Evolutionary conservation across 2,113 vertebrate species (phyloP), one percentile per base, ranked within the genome.

Genomic region (Gallinago media): DNA sequence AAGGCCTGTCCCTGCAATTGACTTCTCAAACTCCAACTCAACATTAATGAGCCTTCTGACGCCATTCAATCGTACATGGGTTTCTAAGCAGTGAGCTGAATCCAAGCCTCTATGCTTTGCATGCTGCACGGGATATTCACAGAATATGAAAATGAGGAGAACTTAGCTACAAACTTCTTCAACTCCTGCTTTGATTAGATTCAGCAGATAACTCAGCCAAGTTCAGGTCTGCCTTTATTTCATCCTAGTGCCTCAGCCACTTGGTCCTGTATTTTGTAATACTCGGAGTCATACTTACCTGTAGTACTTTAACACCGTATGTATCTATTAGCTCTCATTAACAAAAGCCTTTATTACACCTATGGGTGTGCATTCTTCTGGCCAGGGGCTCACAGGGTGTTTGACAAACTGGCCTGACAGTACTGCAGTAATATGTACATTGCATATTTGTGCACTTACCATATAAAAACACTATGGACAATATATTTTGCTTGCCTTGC

Each of bases 401-500:
- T 44, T 34, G 54, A 67, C 1, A 5, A 92, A 84, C 63, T 58
- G 52, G 36, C 44, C 78, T 71, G 63, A 47, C 38, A 72, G 67
- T 56, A 38, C 54, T 59, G 85, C 71, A 65, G 36, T 40, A 68
- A 29, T 66, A 81, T 50, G 62, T 11, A 87, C 76, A 92, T 85
- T 65, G 40, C 56, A 32, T 46, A 68, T 68, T 61, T 87, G 56
- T 95, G 71, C 71, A 54, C 54, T 56, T 90, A 88, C 59, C 61
- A 42, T 73, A 50, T 54, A 92, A 73, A 84, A 87, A 4, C 56
- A 85, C 26, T 38, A 34, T 1, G 6, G 50, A 47, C 66, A 76
- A 44, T 93, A 15, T 47, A 89, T 94, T 89, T 71, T 88, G 65
- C 65, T 75, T 77, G 25, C 72, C 36, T 95, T 96, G 20, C 70